Conservation (phyloP, 1,140 invertebrate genomes). For the Phocides pigmalion region DNA sequence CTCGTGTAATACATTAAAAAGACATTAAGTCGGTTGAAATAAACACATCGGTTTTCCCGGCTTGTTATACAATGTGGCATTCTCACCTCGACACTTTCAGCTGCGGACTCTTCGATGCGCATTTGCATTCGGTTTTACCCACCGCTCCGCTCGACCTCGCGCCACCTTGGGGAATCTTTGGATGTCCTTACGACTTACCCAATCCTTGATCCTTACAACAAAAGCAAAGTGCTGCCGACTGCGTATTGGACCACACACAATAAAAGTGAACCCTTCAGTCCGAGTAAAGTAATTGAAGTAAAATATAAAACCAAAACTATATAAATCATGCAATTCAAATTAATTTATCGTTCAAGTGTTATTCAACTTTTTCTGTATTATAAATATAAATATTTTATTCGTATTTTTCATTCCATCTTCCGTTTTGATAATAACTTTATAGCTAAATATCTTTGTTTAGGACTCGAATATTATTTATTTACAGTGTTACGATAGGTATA, state of each 20-base stretch:
- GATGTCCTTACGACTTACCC: neutral
- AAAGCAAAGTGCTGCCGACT: too few species aligned
- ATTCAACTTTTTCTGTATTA: too few species aligned
- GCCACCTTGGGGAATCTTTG: neutral
- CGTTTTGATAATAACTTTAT: too few species aligned
- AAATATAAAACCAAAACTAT: too few species aligned
- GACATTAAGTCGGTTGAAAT: conserved; percentile 44
- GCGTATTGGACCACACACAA: too few species aligned
- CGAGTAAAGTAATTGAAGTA: too few species aligned
- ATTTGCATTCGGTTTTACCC: conserved; percentile 63
- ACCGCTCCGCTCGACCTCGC: conserved; percentile 16
- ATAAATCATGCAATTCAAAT: too few species aligned
- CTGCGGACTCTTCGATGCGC: conserved; percentile 30
- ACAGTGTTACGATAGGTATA: neutral
- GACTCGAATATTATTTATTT: neutral
- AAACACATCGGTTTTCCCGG: conserved; percentile 52
- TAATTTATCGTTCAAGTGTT: too few species aligned
- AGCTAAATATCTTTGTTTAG: too few species aligned
- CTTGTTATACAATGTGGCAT: conserved; percentile 46
- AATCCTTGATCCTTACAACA: neutral
- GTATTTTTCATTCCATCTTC: too few species aligned
- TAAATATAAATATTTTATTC: too few species aligned
- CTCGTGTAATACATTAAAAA: conserved; percentile 49
- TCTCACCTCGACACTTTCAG: conserved; percentile 44
- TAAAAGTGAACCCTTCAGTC: too few species aligned